A percentile compares a stretch with the other conserved stretches of the same genome.
phyloP scores from a whole-genome alignment of 2,113 vertebrate species.

The Ictalurus furcatus region DNA sequence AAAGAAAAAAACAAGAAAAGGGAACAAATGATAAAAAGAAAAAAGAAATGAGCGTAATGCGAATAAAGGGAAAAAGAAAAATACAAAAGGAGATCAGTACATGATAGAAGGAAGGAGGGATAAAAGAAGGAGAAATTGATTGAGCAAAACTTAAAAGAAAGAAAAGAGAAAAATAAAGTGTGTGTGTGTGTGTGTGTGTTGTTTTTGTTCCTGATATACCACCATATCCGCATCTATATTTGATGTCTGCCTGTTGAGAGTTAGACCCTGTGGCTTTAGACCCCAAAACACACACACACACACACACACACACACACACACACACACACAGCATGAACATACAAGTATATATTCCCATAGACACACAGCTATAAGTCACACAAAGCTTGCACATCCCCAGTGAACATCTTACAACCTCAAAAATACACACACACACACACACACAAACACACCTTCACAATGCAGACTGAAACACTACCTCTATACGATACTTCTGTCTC shows the following conservation, averaged over 20 bases:
- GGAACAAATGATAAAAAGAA: neutral
- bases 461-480: conserved; percentile 17
- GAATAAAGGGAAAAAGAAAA: neutral
- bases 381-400: conserved; percentile 23
- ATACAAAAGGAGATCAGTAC: neutral
- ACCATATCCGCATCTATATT: conserved; percentile 61
- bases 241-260: conserved; percentile 53
- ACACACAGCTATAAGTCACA: conserved; percentile 42
- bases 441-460: conserved; percentile 15
- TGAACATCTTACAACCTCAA: conserved; percentile 11
- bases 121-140: neutral
- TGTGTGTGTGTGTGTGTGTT: conserved; percentile 3
- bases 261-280: conserved; percentile 51
- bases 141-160: neutral
- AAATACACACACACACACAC: neutral
- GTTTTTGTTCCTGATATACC: conserved; percentile 26
- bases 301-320: conserved; percentile 19
- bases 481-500: neutral
- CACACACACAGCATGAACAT: neutral
- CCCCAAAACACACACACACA: conserved; percentile 28
- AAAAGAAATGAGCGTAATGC: neutral
- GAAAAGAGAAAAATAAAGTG: neutral
- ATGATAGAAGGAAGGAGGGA: neutral
- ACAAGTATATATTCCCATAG: conserved; percentile 8
- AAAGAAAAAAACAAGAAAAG: neutral